Evolutionary conservation across 2,888 invertebrate species (phyloP), one percentile per base, ranked within the genome.

Genomic region (Ectemnius cavifrons): DNA sequence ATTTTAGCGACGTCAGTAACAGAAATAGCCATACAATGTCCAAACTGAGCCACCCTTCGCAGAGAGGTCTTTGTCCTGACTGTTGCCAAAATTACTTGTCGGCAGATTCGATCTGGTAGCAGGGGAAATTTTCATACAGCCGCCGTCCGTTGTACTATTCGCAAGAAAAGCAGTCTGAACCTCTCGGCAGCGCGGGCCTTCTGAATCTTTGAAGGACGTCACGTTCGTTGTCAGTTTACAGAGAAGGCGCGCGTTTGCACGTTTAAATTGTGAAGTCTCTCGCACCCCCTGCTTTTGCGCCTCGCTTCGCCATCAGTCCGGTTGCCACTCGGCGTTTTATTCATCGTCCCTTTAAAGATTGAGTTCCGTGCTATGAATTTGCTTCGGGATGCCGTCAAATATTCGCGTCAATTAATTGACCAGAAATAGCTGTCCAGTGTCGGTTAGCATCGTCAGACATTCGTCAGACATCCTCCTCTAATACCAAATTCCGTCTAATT

Each of bases 151-250:
- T 46, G 23, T 69, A 45, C 14, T 16, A 27, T 46, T 6, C 64
- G n/a, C 27, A 14, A 56, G 73, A 52, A 74, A 58, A 66, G 57
- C 56, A 45, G 58, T 59, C 47, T 56, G 64, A 20, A 47, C 28
- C 63, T 58, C 63, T 16, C 59, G 37, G 37, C 58, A 23, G 65
- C 66, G 59, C 71, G 63, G 75, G 70, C 63, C 66, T 77, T 71
- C 71, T 86, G 83, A 86, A 87, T 86, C 66, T 78, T 85, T 84
- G 77, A 87, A 73, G 79, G 69, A 76, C 82, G 86, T 87, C 86
- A 86, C 83, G 85, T 86, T 81, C 75, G 73, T 83, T 87, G 86
- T 86, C 86, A 86, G 82, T 84, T 87, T 83, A 83, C 63, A 68
- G 68, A 37, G 76, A 77, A 73, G 64, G 52, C 63, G 71, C 73